Conservation (phyloP, 2,888 invertebrate genomes). For the Glaucopsyche alexis region DNA sequence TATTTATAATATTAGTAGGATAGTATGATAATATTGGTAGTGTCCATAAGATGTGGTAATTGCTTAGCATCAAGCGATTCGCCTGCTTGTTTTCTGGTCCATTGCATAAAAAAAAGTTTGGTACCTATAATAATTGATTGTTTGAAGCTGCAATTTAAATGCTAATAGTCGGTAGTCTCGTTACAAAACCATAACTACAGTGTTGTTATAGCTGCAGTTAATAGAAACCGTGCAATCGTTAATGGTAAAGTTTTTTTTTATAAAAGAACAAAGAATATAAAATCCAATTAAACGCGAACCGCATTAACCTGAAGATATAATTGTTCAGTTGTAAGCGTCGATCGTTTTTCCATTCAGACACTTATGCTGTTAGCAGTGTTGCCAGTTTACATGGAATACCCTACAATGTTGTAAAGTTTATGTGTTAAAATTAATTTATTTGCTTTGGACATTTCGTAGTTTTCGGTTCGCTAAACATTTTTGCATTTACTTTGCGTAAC, state of each 20-base stretch:
- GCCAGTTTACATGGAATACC: slow-evolving; percentile 9
- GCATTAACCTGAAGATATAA: slow-evolving; percentile 33
- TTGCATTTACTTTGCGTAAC: no score
- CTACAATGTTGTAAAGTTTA: slow-evolving; percentile 10
- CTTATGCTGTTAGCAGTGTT: slow-evolving; percentile 37
- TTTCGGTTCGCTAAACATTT: not conserved
- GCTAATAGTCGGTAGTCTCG: slow-evolving; percentile 7
- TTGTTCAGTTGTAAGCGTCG: slow-evolving; percentile 31
- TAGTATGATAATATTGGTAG: no score
- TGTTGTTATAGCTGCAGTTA: not conserved
- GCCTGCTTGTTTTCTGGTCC: no score
- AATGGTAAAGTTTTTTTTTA: slow-evolving; percentile 17
- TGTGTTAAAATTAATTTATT: not conserved
- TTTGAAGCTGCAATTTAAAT: not conserved
- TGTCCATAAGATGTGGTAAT: no score
- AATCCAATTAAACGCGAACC: slow-evolving; percentile 31
- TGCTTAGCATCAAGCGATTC: no score
- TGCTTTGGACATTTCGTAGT: not conserved
- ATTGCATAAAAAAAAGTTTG: no score
- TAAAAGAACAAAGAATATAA: slow-evolving; percentile 30
- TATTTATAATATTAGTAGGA: no score
- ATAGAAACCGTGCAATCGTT: slow-evolving; percentile 26
- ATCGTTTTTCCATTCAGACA: slow-evolving; percentile 33
- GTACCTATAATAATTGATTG: no score
- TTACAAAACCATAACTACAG: slow-evolving; percentile 18